phyloP scores from a whole-genome alignment of 2,888 invertebrate genomes.

The Ichneumoninae sp. region DNA sequence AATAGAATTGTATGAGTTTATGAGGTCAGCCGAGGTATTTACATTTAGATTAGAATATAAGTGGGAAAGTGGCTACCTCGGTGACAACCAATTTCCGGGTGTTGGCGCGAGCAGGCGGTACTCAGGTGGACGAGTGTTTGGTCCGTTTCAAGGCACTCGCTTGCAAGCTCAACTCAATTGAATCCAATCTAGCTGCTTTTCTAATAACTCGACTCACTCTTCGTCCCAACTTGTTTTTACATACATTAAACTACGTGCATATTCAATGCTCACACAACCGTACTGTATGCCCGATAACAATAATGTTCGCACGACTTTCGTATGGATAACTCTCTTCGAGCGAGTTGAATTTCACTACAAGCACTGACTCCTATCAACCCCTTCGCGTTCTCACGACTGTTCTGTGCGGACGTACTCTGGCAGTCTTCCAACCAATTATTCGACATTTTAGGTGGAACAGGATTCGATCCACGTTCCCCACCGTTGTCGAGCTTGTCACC shows the following conservation, averaged over 20 bases:
- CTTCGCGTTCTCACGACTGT: slow-evolving; percentile 47
- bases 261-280: background rate
- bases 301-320: background rate
- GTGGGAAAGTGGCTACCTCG: slow-evolving; percentile 6
- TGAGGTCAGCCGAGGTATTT: slow-evolving; percentile 9
- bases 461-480: slow-evolving; percentile 67
- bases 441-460: slow-evolving; percentile 67
- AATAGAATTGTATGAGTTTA: background rate
- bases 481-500: slow-evolving; percentile 59
- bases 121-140: slow-evolving; percentile 18
- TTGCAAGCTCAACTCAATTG: slow-evolving; percentile 14
- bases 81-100: background rate
- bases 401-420: slow-evolving; percentile 70
- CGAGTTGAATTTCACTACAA: slow-evolving; percentile 36
- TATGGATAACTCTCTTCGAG: slow-evolving; percentile 20
- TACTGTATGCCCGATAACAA: background rate
- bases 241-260: background rate
- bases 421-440: slow-evolving; percentile 75
- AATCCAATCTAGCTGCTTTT: background rate
- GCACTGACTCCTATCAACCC: slow-evolving; percentile 29
- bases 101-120: background rate
- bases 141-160: slow-evolving; percentile 8
- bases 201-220: slow-evolving; percentile 10
- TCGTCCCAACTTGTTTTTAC: slow-evolving; percentile 1
- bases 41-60: slow-evolving; percentile 44